A percentile compares a stretch with the other conserved stretches of the same genome.
phyloP scores from a whole-genome alignment of 2,113 vertebrate species.

The Casuarius casuarius region DNA sequence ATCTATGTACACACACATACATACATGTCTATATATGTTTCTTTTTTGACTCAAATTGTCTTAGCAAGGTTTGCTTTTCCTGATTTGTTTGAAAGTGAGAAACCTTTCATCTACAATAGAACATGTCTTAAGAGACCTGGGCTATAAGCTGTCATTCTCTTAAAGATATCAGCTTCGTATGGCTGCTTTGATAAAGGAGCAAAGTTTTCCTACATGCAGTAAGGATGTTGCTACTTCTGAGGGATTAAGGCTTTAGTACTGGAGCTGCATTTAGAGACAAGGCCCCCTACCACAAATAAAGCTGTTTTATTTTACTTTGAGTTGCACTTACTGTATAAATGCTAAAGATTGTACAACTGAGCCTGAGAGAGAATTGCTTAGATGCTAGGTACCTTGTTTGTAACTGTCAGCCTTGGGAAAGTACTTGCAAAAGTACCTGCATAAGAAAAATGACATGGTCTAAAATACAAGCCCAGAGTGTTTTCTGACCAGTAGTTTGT shows the following conservation, averaged over 20 bases:
- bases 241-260: neutral
- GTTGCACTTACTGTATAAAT: neutral
- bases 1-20: rapidly evolving
- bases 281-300: rapidly evolving
- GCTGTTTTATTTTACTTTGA: neutral
- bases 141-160: rapidly evolving
- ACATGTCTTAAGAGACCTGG: neutral
- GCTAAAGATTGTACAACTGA: rapidly evolving
- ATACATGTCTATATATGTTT: neutral
- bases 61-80: neutral
- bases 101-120: rapidly evolving
- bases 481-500: rapidly evolving
- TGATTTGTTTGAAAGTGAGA: neutral
- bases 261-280: neutral
- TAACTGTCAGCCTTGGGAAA: neutral
- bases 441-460: rapidly evolving
- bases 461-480: rapidly evolving
- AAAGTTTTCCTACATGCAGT: rapidly evolving
- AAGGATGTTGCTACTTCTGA: neutral
- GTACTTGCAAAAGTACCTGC: rapidly evolving
- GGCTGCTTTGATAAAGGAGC: neutral
- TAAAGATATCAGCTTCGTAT: neutral
- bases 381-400: neutral
- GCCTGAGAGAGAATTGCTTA: neutral
- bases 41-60: rapidly evolving